Base-by-base conservation (phyloP, 2,797 vertebrate species). In the Poliocrania exsul region DNA sequence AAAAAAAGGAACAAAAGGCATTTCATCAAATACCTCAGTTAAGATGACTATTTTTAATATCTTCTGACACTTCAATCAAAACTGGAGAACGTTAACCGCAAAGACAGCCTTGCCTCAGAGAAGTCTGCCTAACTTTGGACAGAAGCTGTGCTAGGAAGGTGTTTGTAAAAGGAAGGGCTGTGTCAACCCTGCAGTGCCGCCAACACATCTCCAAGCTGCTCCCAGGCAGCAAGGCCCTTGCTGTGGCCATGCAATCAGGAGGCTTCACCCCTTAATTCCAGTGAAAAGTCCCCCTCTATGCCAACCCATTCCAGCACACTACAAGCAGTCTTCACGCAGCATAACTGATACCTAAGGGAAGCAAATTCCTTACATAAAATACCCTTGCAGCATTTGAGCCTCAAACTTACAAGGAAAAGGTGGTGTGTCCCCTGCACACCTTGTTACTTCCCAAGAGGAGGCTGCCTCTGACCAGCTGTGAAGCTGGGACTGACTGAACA, bases 381-480 rank as follows among this genome's bases (percentile, higher is more conserved):
- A 38, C 14, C 38, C 81, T 15, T 46, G 35, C 49, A 81, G n/a
- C 37, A 74, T 31, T 38, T 67, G 37, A 88, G 19, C n/a, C 35
- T 74, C 58, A 35, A 71, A 80, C 9, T 56, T 24, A 8, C 6
- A 53, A 18, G 37, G 12, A 44, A 53, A 71, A 33, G 35, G 35
- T 49, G 15, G 61, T 50, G 23, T 35, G 23, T 79, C 38, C 5
- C 5, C 23, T 13, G 16, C n/a, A 53, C 44, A 66, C 38, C n/a
- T 29, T 49, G 18, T 18, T 25, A 13, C 38, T 50, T 60, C 17
- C 26, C 19, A 74, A 31, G 18, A 72, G 57, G 62, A 56, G 18
- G 31, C 6, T 56, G 50, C 33, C 72, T 24, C 16, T 0, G 2
- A 69, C 33, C 10, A 2, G 21, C 54, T 35, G 19, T 6, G 2